A percentile compares a stretch with the other conserved stretches of the same genome.
Evolutionary conservation across 2,888 invertebrate species (phyloP).

Genomic region (Oligia strigilis): DNA sequence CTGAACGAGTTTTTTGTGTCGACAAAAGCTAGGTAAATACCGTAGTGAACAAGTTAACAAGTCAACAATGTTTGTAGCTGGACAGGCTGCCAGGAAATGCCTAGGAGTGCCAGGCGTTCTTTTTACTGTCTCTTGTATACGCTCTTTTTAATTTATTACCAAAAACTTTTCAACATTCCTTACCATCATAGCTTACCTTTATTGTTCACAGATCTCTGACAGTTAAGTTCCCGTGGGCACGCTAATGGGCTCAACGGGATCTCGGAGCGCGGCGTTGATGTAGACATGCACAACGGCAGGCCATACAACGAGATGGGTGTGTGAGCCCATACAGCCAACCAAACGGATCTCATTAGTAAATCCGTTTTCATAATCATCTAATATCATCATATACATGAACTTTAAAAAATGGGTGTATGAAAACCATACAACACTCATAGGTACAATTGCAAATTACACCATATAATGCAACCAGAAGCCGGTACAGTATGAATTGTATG

Average conservation of each 20-base stretch:
- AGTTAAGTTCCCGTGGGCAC: conserved; percentile 89
- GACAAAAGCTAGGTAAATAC: neutral
- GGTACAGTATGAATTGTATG: conserved; percentile 7
- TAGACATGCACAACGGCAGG: conserved; percentile 79
- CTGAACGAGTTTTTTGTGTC: neutral
- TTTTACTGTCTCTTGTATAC: neutral
- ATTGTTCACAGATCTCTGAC: conserved; percentile 85
- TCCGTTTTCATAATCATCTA: conserved; percentile 19
- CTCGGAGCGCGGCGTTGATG: conserved; percentile 81
- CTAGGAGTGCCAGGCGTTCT: neutral
- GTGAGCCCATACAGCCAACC: conserved; percentile 64
- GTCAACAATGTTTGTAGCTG: neutral
- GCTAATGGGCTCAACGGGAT: conserved; percentile 87
- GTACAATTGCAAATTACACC: conserved; percentile 18
- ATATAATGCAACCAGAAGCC: conserved; percentile 4
- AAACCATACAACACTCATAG: conserved; percentile 31
- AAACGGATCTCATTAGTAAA: conserved; percentile 20
- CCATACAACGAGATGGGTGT: conserved; percentile 87
- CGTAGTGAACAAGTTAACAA: neutral
- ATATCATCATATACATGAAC: conserved; percentile 19
- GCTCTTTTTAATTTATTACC: neutral
- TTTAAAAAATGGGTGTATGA: conserved; percentile 29
- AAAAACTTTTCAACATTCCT: neutral
- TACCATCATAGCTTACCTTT: neutral
- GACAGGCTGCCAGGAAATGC: neutral